phyloP scores from a whole-genome alignment of 2,888 invertebrate species.

The Allygus modestus region DNA sequence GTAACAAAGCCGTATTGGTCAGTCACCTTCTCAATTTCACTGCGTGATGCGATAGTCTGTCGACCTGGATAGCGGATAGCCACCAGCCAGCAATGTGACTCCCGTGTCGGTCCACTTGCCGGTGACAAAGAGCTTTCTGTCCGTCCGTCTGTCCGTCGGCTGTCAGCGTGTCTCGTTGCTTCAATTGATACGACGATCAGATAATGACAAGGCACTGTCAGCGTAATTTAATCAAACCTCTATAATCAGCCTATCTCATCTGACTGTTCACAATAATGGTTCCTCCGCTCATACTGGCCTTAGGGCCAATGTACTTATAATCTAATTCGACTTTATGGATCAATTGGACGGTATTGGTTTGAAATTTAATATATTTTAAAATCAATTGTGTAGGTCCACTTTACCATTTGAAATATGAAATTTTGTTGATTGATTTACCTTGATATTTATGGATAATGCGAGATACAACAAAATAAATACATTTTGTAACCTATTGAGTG shows the following conservation, averaged over 20 bases:
- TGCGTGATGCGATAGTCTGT: neutral
- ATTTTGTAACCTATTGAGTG: too few relatives aligned
- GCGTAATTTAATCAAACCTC: slow-evolving; percentile 33
- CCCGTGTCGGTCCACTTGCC: neutral
- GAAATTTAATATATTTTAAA: too few relatives aligned
- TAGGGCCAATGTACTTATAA: neutral
- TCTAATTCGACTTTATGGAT: too few relatives aligned
- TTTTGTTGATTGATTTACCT: too few relatives aligned
- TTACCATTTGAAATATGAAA: too few relatives aligned
- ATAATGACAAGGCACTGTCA: slow-evolving; percentile 6
- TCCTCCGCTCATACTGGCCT: neutral
- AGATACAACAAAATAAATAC: too few relatives aligned
- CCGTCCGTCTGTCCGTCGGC: neutral
- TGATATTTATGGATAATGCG: too few relatives aligned
- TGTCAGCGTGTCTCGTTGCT: neutral
- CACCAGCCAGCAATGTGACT: too few relatives aligned
- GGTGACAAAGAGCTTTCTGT: too few relatives aligned
- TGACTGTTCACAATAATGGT: slow-evolving; percentile 19
- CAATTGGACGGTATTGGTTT: too few relatives aligned
- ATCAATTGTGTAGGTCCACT: too few relatives aligned
- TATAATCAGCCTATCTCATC: neutral
- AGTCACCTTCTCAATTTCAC: neutral
- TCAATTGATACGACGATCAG: neutral
- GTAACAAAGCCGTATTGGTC: neutral
- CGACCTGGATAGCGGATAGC: too few relatives aligned